These are phyloP conservation scores for Lucifuga dentata DNA, from an alignment of 2,113 vertebrate genomes.

Conservation along the genomic window DNA sequence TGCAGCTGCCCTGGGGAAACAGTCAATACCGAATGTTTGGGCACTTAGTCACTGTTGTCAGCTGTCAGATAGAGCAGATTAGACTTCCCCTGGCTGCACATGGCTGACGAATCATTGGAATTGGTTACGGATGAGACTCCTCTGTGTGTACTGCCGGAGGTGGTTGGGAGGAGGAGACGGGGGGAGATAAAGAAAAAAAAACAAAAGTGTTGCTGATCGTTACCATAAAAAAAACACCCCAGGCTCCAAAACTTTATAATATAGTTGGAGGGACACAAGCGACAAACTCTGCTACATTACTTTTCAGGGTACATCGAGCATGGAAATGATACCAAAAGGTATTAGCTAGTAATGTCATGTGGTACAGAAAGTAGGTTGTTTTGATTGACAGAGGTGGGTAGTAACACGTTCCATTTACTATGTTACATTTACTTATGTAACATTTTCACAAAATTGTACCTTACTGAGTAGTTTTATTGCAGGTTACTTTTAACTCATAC, in stretches of 20 bases:
- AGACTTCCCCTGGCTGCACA: slow-evolving; percentile 59
- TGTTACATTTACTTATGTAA: no score
- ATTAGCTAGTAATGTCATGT: no score
- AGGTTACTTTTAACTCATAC: no score
- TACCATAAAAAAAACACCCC: slow-evolving; percentile 16
- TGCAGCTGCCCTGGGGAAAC: slow-evolving; percentile 58
- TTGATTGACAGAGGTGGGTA: no score
- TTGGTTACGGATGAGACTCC: slow-evolving; percentile 42
- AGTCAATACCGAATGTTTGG: slow-evolving; percentile 72
- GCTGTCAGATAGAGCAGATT: slow-evolving; percentile 75
- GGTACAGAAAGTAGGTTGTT: no score
- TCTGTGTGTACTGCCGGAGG: slow-evolving; percentile 42
- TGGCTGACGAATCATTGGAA: slow-evolving; percentile 63
- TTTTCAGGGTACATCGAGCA: neutral
- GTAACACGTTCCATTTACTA: no score
- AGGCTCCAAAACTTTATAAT: slow-evolving; percentile 7
- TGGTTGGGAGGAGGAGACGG: slow-evolving; percentile 6
- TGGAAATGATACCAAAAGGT: neutral
- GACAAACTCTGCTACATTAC: neutral
- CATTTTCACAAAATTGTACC: no score
- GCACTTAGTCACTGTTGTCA: slow-evolving; percentile 76
- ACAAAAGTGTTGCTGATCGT: slow-evolving; percentile 17
- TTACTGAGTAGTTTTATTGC: no score
- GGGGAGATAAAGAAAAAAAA: slow-evolving; percentile 43
- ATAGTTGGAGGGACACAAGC: neutral